Evolutionary conservation across 2,113 vertebrate genomes (phyloP), one percentile per base, ranked within the genome.

Genomic region (Myiagra hebetior): DNA sequence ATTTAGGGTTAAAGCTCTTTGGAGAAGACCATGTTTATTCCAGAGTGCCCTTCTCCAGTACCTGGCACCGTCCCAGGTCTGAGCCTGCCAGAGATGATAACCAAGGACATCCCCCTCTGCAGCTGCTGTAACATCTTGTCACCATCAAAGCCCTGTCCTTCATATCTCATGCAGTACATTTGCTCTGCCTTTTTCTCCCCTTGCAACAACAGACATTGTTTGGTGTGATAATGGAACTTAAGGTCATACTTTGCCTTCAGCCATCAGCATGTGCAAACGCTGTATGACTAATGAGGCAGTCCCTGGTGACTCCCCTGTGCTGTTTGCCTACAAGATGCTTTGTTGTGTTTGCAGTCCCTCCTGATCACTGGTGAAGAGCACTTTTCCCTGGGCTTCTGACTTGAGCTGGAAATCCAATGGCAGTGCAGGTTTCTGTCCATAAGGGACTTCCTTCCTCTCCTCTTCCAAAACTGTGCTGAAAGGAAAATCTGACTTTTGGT

Each of bases 231-330:
- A 97, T 96, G 87, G 68, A 95, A 96, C 63, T 93, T 91, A 97
- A 98, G 97, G 97, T 96, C 96, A 78, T 26, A 93, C 83, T 94
- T 94, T 95, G 95, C 97, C 96, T 97, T 96, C 63, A 95, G 97
- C 96, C 95, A 96, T 94, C 93, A 67, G 65, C 73, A n/a, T 91
- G 84, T 88, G 84, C 78, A 93, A 96, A 73, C 16, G 18, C 73
- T 97, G 53, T 63, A 14, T 87, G 85, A 96, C 95, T 97, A 97
- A 98, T 91, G 95, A 98, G 90, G 72, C 64, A 64, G 65, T 77
- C 89, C 95, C 92, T 89, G 72, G 72, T 73, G 87, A 77, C 69
- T 89, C 50, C 76, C 65, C 77, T 33, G 42, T 55, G 35, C 63
- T 78, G 57, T 56, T 89, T 95, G 94, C 42, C 91, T 92, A 78